Conservation (phyloP, 37 sponge, comb jelly and placozoan genomes). For the Mnemiopsis leidyi region DNA sequence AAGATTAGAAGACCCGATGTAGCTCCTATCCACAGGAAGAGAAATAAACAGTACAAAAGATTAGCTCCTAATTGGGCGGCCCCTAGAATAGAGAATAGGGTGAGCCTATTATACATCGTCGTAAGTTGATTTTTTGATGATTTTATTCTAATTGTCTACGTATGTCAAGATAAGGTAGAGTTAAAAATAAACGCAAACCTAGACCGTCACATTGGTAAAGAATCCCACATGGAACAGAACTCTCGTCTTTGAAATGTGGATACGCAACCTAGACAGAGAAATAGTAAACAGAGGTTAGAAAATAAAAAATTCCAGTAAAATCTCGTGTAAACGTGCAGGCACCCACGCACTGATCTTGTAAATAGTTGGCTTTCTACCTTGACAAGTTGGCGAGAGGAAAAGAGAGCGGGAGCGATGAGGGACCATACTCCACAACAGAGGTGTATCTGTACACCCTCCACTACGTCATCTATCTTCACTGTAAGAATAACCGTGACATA, state of each 20-base stretch:
- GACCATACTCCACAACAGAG: slow-evolving; percentile 18
- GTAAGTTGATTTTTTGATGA: too few species aligned
- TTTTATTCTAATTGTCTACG: too few species aligned
- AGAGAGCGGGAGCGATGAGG: neutral
- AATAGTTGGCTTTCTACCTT: too few species aligned
- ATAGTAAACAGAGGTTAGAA: neutral
- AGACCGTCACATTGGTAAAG: slow-evolving; percentile 26
- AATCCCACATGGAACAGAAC: slow-evolving; percentile 25
- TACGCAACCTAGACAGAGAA: neutral
- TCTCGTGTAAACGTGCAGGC: too few species aligned
- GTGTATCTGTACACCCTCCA: slow-evolving; percentile 17
- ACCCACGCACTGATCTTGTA: too few species aligned
- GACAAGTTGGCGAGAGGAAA: neutral
- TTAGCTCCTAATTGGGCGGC: neutral
- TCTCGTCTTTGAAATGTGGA: neutral
- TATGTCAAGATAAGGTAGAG: too few species aligned
- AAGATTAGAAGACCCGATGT: neutral
- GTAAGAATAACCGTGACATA: too few species aligned
- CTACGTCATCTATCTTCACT: slow-evolving; percentile 41
- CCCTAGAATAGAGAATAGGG: neutral
- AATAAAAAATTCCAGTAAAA: too few species aligned
- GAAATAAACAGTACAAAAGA: neutral
- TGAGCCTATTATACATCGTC: too few species aligned
- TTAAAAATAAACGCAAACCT: slow-evolving; percentile 29
- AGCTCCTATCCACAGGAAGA: neutral